Evolutionary conservation across 35 echinoderm and acorn worm species (phyloP).

Genomic region (Lytechinus variegatus): DNA sequence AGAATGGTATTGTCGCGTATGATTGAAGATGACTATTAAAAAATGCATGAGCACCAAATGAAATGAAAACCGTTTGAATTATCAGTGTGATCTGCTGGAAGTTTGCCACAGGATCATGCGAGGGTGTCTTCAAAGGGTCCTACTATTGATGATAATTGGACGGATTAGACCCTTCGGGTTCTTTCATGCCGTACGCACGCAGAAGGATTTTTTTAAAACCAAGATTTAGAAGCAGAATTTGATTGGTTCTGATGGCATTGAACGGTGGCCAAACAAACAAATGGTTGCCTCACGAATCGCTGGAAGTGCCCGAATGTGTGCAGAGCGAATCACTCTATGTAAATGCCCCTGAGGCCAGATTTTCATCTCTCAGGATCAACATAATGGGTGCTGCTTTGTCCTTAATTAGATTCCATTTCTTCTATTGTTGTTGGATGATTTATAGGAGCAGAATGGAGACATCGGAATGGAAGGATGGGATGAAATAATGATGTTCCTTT

Average conservation of each 20-base stretch:
- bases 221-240: neutral
- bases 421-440: neutral
- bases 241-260: neutral
- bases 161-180: neutral
- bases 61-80: neutral
- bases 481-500: neutral
- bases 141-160: neutral
- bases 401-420: conserved; percentile 6
- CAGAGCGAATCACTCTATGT: neutral
- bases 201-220: neutral
- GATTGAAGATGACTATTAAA: neutral
- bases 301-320: neutral
- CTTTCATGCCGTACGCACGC: neutral
- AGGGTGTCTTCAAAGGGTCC: neutral
- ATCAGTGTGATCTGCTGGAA: neutral
- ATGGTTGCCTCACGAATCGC: neutral
- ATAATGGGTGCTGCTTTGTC: neutral
- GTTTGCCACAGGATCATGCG: neutral
- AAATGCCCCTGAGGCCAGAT: neutral
- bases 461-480: neutral
- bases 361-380: neutral
- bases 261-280: neutral
- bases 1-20: too few species aligned
- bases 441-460: neutral
- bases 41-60: neutral